phyloP scores from a whole-genome alignment of 2,888 invertebrate genomes.

The Pimpla rufipes region DNA sequence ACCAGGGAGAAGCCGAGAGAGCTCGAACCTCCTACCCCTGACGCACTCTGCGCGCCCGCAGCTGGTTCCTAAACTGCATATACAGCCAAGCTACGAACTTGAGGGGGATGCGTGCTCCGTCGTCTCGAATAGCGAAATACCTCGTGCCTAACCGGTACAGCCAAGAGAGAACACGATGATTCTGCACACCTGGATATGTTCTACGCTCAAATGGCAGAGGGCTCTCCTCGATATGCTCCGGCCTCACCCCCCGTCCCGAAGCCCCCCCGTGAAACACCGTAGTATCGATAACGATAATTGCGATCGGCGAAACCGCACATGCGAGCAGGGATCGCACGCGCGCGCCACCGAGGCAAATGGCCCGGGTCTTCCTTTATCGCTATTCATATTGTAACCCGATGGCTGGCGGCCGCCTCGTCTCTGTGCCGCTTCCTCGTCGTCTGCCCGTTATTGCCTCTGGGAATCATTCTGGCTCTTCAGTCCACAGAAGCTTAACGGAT shows the following conservation, averaged over 20 bases:
- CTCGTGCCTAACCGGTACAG: conserved; percentile 15
- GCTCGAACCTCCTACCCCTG: not conserved
- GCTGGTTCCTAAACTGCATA: conserved; percentile 28
- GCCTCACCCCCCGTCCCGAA: conserved; percentile 6
- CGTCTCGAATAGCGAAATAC: conserved; percentile 31
- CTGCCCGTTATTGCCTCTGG: conserved; percentile 15
- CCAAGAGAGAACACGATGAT: conserved; percentile 55
- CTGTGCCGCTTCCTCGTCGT: conserved; percentile 23
- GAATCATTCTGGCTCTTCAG: conserved; percentile 32
- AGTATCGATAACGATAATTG: conserved; percentile 78
- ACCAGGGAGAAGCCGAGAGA: conserved; percentile 20
- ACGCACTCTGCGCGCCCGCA: not conserved
- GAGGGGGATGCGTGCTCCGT: conserved; percentile 22
- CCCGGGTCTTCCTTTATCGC: conserved; percentile 29
- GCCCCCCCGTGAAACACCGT: conserved; percentile 63
- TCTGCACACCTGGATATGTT: conserved; percentile 68
- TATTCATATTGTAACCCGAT: conserved; percentile 13
- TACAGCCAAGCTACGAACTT: conserved; percentile 4
- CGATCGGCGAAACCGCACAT: conserved; percentile 69
- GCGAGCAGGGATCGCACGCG: conserved; percentile 51
- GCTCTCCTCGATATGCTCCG: conserved; percentile 45
- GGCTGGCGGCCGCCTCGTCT: not conserved
- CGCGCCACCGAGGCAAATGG: conserved; percentile 49
- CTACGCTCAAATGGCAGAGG: conserved; percentile 59
- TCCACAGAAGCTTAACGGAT: not conserved